Percentiles rank a stretch among this genome's conserved stretches.
phyloP scores from a whole-genome alignment of 2,113 vertebrate genomes.

The Anguilla rostrata region DNA sequence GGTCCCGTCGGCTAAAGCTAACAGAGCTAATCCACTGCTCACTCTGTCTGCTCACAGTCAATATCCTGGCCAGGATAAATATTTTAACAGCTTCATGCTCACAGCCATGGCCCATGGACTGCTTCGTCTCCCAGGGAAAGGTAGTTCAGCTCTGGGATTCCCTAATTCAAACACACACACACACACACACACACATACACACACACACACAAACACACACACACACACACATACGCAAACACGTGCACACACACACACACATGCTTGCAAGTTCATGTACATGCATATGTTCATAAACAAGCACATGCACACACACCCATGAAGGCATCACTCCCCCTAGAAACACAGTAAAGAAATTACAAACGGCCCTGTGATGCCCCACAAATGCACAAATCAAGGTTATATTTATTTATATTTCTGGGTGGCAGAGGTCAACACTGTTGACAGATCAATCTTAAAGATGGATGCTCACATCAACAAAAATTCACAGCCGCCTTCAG shows the following conservation, averaged over 20 bases:
- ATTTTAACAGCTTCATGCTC: constrained; percentile 49
- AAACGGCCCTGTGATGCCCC: constrained; percentile 40
- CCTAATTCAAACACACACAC: constrained; percentile 16
- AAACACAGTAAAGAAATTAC: not conserved
- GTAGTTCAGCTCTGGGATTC: constrained; percentile 50
- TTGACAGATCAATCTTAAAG: constrained; percentile 77
- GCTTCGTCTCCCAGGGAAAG: constrained; percentile 34
- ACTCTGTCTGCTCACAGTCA: constrained; percentile 35
- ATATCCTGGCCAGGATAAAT: constrained; percentile 51
- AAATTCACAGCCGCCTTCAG: constrained; percentile 58
- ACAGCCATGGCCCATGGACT: constrained; percentile 45
- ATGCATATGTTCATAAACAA: too few species aligned
- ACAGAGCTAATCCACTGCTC: constrained; percentile 51
- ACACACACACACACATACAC: too few species aligned
- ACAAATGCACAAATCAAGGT: constrained; percentile 33
- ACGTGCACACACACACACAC: too few species aligned
- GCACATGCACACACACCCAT: not conserved
- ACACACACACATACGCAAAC: not conserved
- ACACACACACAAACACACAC: too few species aligned
- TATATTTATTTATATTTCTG: constrained; percentile 41
- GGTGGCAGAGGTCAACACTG: constrained; percentile 67
- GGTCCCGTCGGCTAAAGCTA: constrained; percentile 26
- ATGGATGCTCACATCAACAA: constrained; percentile 61
- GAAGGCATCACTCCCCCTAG: not conserved
- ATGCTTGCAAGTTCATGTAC: too few species aligned